Conservation (phyloP, 2,797 vertebrate genomes). For the Dallia pectoralis region DNA sequence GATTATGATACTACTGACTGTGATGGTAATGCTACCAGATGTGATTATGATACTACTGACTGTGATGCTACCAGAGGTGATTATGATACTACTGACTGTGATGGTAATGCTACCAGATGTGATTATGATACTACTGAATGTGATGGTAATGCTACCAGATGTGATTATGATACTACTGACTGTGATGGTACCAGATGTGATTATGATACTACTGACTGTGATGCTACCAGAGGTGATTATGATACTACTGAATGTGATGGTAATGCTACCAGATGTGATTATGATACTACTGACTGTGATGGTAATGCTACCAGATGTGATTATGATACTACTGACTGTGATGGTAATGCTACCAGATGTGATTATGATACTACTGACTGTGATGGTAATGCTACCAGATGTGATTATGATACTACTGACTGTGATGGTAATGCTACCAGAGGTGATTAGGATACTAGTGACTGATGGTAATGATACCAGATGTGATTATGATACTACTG, state of each 20-base stretch:
- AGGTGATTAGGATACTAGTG: conserved; percentile 8
- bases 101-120: not conserved
- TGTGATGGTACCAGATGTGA: no score
- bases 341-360: not conserved
- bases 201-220: not conserved
- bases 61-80: no score
- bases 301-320: not conserved
- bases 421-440: not conserved
- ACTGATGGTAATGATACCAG: no score
- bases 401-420: not conserved
- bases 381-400: not conserved
- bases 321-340: not conserved
- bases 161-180: no score
- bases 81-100: not conserved
- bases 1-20: not conserved
- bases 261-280: not conserved
- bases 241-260: not conserved
- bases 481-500: not conserved
- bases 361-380: not conserved
- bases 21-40: not conserved
- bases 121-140: not conserved
- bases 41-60: no score
- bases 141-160: not conserved
- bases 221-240: not conserved
- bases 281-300: not conserved